Base-by-base conservation (phyloP, 2,888 invertebrate species). In the Eristalis intricaria region DNA sequence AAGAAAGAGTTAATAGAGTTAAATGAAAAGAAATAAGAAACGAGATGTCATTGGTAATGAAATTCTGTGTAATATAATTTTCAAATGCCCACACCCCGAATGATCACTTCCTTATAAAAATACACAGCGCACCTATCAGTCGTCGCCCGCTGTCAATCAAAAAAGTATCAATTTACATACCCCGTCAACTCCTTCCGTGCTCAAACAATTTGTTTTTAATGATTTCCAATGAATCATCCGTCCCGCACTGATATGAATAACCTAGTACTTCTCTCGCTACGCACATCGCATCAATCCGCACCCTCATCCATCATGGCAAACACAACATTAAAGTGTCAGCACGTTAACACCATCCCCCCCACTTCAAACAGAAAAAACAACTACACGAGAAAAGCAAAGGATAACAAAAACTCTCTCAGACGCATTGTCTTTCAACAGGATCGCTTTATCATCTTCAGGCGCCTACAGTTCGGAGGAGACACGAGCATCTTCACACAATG, bases 401-500 rank as follows among this genome's bases (percentile, higher is more conserved):
- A 80, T 68, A 80, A 61, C 43, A 69, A 40, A 56, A 50, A n/a
- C 73, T 22, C 22, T 50, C n/a, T 11, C 32, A 74, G 29, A 68
- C 56, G 15, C 35, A 74, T 70, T 65, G 38, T 71, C 81, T 70
- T 70, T 82, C 70, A 75, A 76, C 81, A 75, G 56, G 81, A 82
- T 76, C 76, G 60, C 70, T 76, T 76, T 58, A 69, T 75, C 81
- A 58, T 64, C 11, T 29, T 15, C 35, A 22, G 81, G 81, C 81
- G 81, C 76, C 76, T 23, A 32, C 56, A 81, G 63, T 63, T 29
- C 73, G 61, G 40, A 50, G 56, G 65, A 61, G 66, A 50, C 50
- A 50, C 50, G 50, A 50, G 50, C 50, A 50, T 60, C 26, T 81
- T 75, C 40, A 70, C 69, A 64, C 63, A 15, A 7, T n/a, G 43